Conservation (phyloP, 2,888 invertebrate species). For the Temnothorax rugatulus region DNA sequence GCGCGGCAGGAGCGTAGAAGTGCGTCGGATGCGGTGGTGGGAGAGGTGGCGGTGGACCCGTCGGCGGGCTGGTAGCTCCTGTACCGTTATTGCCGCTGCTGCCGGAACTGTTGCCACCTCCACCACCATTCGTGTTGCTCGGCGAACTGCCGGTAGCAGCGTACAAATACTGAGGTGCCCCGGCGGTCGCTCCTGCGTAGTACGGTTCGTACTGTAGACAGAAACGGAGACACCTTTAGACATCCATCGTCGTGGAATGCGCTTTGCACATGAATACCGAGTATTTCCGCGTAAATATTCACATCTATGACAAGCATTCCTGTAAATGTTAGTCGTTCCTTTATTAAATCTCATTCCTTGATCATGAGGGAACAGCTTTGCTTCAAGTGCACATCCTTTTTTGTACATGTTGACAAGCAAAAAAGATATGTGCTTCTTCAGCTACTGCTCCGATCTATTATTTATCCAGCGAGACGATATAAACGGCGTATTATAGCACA, state of each 20-base stretch:
- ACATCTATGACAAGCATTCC: background rate
- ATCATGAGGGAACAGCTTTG: background rate
- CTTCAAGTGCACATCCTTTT: background rate
- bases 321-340: slow-evolving; percentile 8
- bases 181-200: slow-evolving; percentile 84
- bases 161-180: slow-evolving; percentile 86
- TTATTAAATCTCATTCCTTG: background rate
- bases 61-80: slow-evolving; percentile 79
- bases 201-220: slow-evolving; percentile 84
- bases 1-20: slow-evolving; percentile 79
- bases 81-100: slow-evolving; percentile 78
- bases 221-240: slow-evolving; percentile 14
- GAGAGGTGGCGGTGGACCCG: slow-evolving; percentile 76
- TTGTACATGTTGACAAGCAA: background rate
- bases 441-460: background rate
- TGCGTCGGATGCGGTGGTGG: slow-evolving; percentile 78
- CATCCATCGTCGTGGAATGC: background rate
- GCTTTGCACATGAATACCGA: background rate
- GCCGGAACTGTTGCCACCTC: slow-evolving; percentile 71
- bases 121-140: slow-evolving; percentile 76
- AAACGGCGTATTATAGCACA: background rate
- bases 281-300: slow-evolving; percentile 13
- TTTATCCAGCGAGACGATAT: background rate
- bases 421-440: background rate
- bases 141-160: slow-evolving; percentile 85